Base-by-base conservation (phyloP, 2,888 invertebrate genomes). In the Sphaerophoria taeniata region DNA sequence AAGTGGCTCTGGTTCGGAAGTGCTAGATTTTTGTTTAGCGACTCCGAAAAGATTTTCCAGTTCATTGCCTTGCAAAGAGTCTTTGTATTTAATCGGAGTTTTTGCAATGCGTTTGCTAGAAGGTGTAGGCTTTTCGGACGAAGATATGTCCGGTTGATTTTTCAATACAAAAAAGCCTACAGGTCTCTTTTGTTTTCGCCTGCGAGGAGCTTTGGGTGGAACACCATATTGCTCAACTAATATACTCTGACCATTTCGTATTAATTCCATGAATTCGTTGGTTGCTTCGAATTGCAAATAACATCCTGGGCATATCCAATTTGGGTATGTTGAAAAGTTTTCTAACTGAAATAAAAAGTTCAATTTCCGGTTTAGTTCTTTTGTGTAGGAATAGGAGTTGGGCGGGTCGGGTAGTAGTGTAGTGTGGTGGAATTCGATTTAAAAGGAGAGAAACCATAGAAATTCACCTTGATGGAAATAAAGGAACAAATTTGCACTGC, bases 271-370 rank as follows among this genome's bases (percentile, higher is more conserved):
- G 91, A 96, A 96, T 88, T 95, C 94, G 74, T 95, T 94, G 31
- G 96, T 95, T 55, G 95, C 94, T 90, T 96, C 95, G 88, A 96
- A 90, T 90, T 96, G 96, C 77, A 96, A 95, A 83, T 95, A 95
- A 89, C 96, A 96, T 51, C 95, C 95, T 7, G 95, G 95, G 89
- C 96, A 96, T 88, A 96, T 95, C 24, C 95, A 95, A 70, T 94
- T 93, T 2, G 96, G 96, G 87, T 95, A 93, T 89, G 94, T 94
- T 0, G 94, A 95, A 93, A 96, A 95, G 90, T 95, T 94, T 70
- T 92, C 92, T 36, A 96, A 94, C 96, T 96, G 89, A 56, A 78
- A 63, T 45, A 16, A 67, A 9, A 43, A 16, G 7, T 0, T 7
- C n/a, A 45, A n/a, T 16, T 43, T 72, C 78, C 78, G 55, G 74